Base-by-base conservation (phyloP, 2,797 vertebrate genomes). In the Lutra lutra region DNA sequence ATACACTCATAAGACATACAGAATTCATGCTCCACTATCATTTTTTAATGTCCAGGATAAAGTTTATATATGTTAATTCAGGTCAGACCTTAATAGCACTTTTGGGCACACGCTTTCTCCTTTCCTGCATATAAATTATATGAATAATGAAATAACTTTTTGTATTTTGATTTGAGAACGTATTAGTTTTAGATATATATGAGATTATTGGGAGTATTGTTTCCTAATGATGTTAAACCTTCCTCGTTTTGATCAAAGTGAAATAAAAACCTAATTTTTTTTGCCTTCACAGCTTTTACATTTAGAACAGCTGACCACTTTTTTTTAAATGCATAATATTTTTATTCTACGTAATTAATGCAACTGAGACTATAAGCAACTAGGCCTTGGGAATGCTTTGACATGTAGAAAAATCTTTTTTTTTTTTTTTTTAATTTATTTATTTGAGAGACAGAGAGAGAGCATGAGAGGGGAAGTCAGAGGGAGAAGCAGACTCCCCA, bases 51-150 rank as follows among this genome's bases (percentile, higher is more conserved):
- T 87, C 27, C 3, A 88, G 56, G 32, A 83, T 92, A 86, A 92
- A 80, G 56, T 91, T 80, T 94, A 29, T 92, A 54, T 85, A 43
- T 88, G 40, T 84, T 91, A 75, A 27, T n/a, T 58, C n/a, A 93
- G 12, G 43, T 58, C n/a, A 93, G 43, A 96, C 70, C 14, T 75
- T 93, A 80, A 48, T 58, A 95, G 66, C 54, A 88, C 32, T 91
- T 95, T 72, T 87, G 27, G 84, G 38, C 35, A 29, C 4, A 58
- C 18, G 0, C 32, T 68, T 88, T 91, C 15, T 78, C 25, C 62
- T 94, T 95, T 88, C 43, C 15, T 94, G 51, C 3, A 54, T 86
- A n/a, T 77, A 94, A 92, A 92, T 77, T 94, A 64, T 5, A 68
- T 93, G 82, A 92, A 64, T 93, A 43, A 46, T 89, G 15, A 66